These are phyloP conservation scores for Erethizon dorsatum DNA, from an alignment of 2,797 vertebrate genomes.

Conservation along the genomic window DNA sequence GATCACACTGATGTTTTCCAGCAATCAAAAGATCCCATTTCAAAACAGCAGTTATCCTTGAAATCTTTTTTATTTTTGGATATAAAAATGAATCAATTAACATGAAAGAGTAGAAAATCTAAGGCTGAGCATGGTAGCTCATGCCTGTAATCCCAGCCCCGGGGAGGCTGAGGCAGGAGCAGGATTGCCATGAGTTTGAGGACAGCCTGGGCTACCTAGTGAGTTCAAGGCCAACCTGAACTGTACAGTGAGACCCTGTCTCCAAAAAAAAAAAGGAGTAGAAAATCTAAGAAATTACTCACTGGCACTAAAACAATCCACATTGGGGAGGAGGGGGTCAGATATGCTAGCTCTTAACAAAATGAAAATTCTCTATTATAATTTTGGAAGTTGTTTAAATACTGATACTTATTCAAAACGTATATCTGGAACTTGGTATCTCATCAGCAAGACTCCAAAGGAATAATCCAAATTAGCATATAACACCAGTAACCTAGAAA, in stretches of 20 bases:
- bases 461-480: background rate
- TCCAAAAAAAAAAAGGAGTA: background rate
- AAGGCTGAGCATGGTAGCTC: too few species aligned
- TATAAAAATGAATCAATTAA: conserved; percentile 22
- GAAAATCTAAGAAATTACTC: conserved; percentile 37
- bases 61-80: conserved; percentile 53
- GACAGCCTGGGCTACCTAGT: background rate
- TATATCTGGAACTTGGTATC: background rate
- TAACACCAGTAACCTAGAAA: background rate
- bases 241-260: background rate
- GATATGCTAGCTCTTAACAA: conserved; percentile 36
- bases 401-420: background rate
- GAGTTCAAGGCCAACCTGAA: background rate
- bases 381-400: background rate
- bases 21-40: conserved; percentile 28
- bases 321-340: background rate
- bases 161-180: background rate
- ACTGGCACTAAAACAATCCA: background rate
- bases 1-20: conserved; percentile 16
- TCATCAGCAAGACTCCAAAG: background rate
- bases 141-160: too few species aligned
- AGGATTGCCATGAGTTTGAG: background rate
- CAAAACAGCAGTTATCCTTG: conserved; percentile 14
- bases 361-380: background rate
- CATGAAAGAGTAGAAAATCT: background rate